A percentile compares a stretch with the other conserved stretches of the same genome.
Evolutionary conservation across 2,888 invertebrate species (phyloP).

Genomic region (Ceratothoa steindachneri): DNA sequence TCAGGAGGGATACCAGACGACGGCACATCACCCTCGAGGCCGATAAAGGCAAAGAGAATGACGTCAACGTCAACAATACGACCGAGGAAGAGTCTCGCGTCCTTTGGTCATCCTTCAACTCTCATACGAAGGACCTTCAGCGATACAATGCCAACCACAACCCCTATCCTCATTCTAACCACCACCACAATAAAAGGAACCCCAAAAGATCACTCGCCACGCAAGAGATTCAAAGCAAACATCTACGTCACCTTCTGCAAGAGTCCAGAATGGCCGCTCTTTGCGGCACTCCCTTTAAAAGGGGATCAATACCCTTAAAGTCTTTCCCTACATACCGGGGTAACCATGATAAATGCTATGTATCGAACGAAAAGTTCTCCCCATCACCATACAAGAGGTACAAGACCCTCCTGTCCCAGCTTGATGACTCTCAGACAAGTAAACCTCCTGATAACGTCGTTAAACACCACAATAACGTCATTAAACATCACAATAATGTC

Average conservation of each 20-base stretch:
- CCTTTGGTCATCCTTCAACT: constrained; percentile 18
- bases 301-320: not conserved
- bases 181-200: no score
- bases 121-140: constrained; percentile 11
- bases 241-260: not conserved
- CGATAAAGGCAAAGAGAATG: not conserved
- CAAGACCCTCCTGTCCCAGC: not conserved
- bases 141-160: no score
- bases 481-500: not conserved
- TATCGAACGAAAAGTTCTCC: not conserved
- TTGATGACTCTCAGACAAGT: not conserved
- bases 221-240: not conserved
- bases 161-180: no score
- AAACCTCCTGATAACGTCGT: not conserved
- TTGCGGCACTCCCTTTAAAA: not conserved
- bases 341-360: not conserved
- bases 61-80: constrained; percentile 17
- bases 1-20: not conserved
- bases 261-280: constrained; percentile 2
- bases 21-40: not conserved
- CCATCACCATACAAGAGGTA: not conserved
- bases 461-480: not conserved
- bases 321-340: not conserved
- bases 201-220: not conserved
- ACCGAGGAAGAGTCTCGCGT: constrained; percentile 17